Evolutionary conservation across 2,797 vertebrate species (phyloP), one percentile per base, ranked within the genome.

Genomic region (Enteromius argenteus): DNA sequence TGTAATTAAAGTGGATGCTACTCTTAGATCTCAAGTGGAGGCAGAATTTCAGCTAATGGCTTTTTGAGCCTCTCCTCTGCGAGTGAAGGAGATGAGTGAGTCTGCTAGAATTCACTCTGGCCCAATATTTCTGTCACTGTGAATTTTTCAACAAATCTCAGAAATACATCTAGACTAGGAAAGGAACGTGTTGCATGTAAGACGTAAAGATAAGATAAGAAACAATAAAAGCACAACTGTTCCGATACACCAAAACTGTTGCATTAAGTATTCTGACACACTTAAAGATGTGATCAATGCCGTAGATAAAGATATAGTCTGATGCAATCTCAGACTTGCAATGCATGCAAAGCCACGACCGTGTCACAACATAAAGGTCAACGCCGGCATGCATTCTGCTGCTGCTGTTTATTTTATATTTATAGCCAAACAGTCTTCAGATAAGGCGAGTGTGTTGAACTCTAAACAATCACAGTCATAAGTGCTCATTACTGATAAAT

Each of bases 361-460:
- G 39, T 71, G 21, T 69, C 39, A 84, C 49, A 84, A 49, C 66
- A 37, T 46, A 62, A 84, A 79, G 75, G 27, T 79, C 81, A 77
- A 5, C 19, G 6, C 49, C 5, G 1, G 69, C 53, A 19, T 46
- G 11, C 62, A 19, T 3, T 51, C 23, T 67, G 15, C 5, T 1
- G 1, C 32, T 10, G 27, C 44, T 69, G 3, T 84, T 84, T 78
- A 35, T 79, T 79, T 79, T 37, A 53, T 72, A 79, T 79, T 79
- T 83, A 83, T 58, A 76, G 72, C 44, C 62, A 62, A 71, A 84
- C 81, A 69, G 32, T 69, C 27, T 60, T 56, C 32, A 23, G 71
- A 77, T 76, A 44, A 42, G 49, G 27, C 49, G 51, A 79, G 82
- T 35, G 66, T 79, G 66, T 79, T 84, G 75, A 84, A 51, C 1